Conservation (phyloP, 2,888 invertebrate genomes). For the Drosophila multiciliata region DNA sequence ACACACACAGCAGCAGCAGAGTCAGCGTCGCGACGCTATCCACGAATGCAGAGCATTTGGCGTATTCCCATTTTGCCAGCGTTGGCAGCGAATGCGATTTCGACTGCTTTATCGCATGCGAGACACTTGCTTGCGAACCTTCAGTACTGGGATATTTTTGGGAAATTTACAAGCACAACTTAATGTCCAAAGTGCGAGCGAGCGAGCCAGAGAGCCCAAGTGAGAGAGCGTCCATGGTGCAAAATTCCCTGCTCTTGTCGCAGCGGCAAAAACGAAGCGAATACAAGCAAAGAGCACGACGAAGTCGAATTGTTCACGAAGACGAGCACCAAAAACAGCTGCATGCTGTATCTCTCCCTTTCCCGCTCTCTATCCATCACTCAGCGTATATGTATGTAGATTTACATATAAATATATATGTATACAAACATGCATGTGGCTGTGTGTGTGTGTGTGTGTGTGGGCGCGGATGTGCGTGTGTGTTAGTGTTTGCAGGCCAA, state of each 20-base stretch:
- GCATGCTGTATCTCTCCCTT: conserved; percentile 30
- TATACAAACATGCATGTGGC: neutral
- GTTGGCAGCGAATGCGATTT: conserved; percentile 12
- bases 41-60: conserved; percentile 55
- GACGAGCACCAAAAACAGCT: conserved; percentile 40
- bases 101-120: conserved; percentile 65
- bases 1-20: conserved; percentile 8
- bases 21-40: conserved; percentile 50
- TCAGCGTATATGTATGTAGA: neutral
- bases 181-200: conserved; percentile 18
- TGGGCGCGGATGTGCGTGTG: neutral
- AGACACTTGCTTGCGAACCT: conserved; percentile 21
- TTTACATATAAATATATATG: neutral
- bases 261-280: conserved; percentile 47
- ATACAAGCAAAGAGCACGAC: conserved; percentile 1
- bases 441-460: neutral
- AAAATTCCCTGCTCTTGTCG: conserved; percentile 58
- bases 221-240: conserved; percentile 7
- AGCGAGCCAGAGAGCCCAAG: neutral
- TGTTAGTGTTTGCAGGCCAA: conserved; percentile 14
- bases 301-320: conserved; percentile 14
- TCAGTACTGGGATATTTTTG: conserved; percentile 11
- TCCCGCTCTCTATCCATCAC: neutral
- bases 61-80: conserved; percentile 24
- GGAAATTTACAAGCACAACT: conserved; percentile 66